A percentile compares a stretch with the other conserved stretches of the same genome.
These are phyloP conservation scores for Brachyistius frenatus DNA, from an alignment of 2,113 vertebrate species.

Conservation along the genomic window DNA sequence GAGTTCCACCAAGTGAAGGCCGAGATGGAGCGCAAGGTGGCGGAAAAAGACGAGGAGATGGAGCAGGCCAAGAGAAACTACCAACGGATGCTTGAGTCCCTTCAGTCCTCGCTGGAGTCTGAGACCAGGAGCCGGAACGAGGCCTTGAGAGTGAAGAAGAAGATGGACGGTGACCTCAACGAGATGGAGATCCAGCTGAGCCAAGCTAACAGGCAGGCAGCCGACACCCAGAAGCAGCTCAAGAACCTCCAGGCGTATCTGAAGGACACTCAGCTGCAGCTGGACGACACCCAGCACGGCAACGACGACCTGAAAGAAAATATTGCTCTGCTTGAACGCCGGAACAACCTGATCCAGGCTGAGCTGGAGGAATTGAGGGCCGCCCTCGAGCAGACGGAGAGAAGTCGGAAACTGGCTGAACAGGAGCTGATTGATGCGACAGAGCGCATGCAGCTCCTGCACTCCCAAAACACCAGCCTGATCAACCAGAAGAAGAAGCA, in stretches of 20 bases:
- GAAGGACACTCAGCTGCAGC: conserved; percentile 89
- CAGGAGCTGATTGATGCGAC: conserved; percentile 89
- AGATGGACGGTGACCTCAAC: conserved; percentile 93
- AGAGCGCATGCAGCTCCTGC: conserved; percentile 90
- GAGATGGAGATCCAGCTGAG: conserved; percentile 90
- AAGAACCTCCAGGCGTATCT: conserved; percentile 88
- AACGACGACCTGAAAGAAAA: conserved; percentile 91
- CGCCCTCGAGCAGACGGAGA: conserved; percentile 87
- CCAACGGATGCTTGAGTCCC: conserved; percentile 85
- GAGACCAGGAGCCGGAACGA: conserved; percentile 91
- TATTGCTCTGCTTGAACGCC: conserved; percentile 83
- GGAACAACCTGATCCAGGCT: conserved; percentile 85
- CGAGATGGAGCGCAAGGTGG: conserved; percentile 87
- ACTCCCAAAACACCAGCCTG: conserved; percentile 87
- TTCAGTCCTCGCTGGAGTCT: conserved; percentile 90
- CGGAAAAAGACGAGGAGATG: conserved; percentile 91
- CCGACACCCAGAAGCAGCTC: conserved; percentile 89
- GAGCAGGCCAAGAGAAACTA: conserved; percentile 92
- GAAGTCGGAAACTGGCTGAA: conserved; percentile 88
- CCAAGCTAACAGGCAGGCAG: conserved; percentile 85
- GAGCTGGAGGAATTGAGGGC: conserved; percentile 90
- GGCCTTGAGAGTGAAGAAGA: conserved; percentile 91
- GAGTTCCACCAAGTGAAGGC: conserved; percentile 90
- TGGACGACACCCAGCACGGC: conserved; percentile 80
- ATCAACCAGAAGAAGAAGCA: conserved; percentile 88